Base-by-base conservation (phyloP, 64 coral and sea anemone genomes). In the Pachyseris speciosa region DNA sequence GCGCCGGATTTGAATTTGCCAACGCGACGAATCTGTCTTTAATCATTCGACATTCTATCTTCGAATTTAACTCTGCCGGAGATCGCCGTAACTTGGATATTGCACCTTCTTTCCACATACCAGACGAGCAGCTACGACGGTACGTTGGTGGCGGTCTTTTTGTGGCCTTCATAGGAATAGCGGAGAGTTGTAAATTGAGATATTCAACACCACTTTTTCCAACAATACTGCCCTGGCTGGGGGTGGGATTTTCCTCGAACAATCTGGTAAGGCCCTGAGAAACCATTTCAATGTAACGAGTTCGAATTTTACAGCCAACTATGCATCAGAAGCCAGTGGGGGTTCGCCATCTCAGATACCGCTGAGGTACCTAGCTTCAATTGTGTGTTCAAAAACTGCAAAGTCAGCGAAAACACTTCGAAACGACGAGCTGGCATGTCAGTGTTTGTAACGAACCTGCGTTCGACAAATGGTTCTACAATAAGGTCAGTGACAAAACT, bases 201-300 rank as follows among this genome's bases (percentile, higher is more conserved):
- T 96, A 27, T 69, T 36, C 40, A 72, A 88, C 64, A 69, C 67
- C 38, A 86, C 13, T 8, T 64, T 96, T 69, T 64, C 25, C 8
- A 58, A 80, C 29, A 96, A 96, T 53, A 72, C 84, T 9, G 94
- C 94, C 28, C 67, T 89, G 9, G 92, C 81, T 69, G 94, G 94
- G n/a, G 94, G 88, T 15, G 94, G 83, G 17, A 37, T 96, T 20
- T 96, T 67, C 37, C 16, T 96, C 5, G 8, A 65, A 0, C 65
- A 70, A 30, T 25, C 88, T 26, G 77, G 74, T 2, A 40, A 19
- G 9, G 91, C 94, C 22, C n/a, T 1, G 45, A 20, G 39, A 37
- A 96, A 92, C 83, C 38, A 11, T 17, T 43, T 87, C 16, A 31
- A n/a, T 7, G 42, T 96, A 25, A 79, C 25, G 10, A 67, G 45